phyloP scores from a whole-genome alignment of 1,140 invertebrate genomes.

The Eriosoma lanigerum region DNA sequence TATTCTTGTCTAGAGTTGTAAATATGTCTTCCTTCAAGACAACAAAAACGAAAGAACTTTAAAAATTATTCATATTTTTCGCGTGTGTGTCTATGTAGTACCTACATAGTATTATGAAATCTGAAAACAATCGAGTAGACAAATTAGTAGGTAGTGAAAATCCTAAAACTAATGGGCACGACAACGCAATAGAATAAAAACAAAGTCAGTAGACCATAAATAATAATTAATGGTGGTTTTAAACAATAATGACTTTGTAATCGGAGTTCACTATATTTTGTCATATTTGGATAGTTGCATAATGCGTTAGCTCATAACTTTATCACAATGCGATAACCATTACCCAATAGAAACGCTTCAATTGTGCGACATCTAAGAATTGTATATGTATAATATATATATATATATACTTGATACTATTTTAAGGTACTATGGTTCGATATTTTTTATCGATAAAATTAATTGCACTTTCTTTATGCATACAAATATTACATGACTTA shows the following conservation, averaged over 20 bases:
- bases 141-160: neutral
- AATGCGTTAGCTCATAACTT: slow-evolving; percentile 3
- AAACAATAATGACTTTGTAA: slow-evolving; percentile 20
- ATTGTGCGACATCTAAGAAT: neutral
- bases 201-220: slow-evolving; percentile 27
- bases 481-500: neutral
- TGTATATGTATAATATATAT: neutral
- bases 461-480: neutral
- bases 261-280: neutral
- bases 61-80: too few relatives aligned
- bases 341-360: neutral
- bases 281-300: slow-evolving; percentile 7
- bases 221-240: slow-evolving; percentile 19
- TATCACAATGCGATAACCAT: neutral
- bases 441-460: neutral
- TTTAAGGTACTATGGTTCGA: neutral
- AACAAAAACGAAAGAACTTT: too few relatives aligned
- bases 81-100: too few relatives aligned
- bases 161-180: neutral
- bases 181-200: neutral
- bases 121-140: too few relatives aligned
- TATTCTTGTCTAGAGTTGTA: too few relatives aligned
- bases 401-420: neutral
- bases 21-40: too few relatives aligned
- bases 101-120: neutral